These are phyloP conservation scores for Pelecanus crispus DNA, from an alignment of 2,113 vertebrate species.

Conservation along the genomic window DNA sequence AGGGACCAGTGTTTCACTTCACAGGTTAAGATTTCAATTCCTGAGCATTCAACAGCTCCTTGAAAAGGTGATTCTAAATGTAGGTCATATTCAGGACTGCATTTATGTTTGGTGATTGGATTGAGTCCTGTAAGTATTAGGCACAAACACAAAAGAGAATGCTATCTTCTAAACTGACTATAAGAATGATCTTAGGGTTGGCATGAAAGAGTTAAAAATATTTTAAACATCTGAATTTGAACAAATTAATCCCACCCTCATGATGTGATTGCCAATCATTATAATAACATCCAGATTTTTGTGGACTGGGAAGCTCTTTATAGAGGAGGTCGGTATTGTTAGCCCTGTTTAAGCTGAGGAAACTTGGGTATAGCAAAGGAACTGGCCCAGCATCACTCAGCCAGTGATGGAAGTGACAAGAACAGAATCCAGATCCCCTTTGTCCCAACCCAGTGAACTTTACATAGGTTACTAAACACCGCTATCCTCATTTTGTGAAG, in stretches of 20 bases:
- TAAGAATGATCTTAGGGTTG: background rate
- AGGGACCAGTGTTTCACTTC: background rate
- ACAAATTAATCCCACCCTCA: background rate
- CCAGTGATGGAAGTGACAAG: background rate
- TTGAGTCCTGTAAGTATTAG: background rate
- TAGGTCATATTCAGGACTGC: background rate
- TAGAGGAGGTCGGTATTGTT: background rate
- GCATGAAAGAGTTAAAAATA: conserved; percentile 20
- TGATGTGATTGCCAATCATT: background rate
- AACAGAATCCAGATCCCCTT: conserved; percentile 19
- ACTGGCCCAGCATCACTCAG: background rate
- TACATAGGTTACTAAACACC: background rate
- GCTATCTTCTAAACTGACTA: background rate
- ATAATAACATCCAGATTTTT: conserved; percentile 49
- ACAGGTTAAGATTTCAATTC: background rate
- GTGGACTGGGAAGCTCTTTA: background rate
- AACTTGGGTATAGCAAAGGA: background rate
- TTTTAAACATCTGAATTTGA: background rate
- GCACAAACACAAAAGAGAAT: background rate
- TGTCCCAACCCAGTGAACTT: background rate
- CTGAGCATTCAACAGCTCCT: background rate
- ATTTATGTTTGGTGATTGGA: background rate
- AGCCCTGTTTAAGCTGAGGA: background rate
- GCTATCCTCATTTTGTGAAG: background rate
- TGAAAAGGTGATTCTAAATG: background rate